Evolutionary conservation across 1,140 invertebrate genomes (phyloP).

Genomic region (Dinoponera quadriceps): DNA sequence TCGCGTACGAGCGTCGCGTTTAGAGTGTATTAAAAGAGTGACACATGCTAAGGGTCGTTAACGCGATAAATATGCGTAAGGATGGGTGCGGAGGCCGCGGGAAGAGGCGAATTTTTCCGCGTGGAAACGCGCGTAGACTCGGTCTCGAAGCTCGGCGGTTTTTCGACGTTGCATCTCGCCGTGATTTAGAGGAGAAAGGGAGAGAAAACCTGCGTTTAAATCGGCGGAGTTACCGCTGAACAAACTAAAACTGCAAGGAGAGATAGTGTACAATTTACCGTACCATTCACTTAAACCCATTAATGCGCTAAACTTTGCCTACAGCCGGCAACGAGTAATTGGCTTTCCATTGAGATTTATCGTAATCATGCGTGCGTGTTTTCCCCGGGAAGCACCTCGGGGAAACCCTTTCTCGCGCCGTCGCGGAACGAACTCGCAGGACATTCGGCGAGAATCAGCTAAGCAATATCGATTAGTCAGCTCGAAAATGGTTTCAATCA

Average conservation of each 20-base stretch:
- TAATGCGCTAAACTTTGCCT: conserved; percentile 69
- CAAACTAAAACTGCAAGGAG: conserved; percentile 65
- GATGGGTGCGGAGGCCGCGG: not conserved
- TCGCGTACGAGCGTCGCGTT: conserved; percentile 46
- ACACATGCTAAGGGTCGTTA: conserved; percentile 47
- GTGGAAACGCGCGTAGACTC: not conserved
- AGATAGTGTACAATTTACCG: conserved; percentile 72
- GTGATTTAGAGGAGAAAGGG: conserved; percentile 59
- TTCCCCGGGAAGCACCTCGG: conserved; percentile 24
- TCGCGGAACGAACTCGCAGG: conserved; percentile 39
- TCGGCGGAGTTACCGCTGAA: conserved; percentile 59
- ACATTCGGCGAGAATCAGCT: conserved; percentile 20
- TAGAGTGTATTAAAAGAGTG: conserved; percentile 66
- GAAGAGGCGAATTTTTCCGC: conserved; percentile 38
- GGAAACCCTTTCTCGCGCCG: conserved; percentile 40
- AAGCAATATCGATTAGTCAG: not conserved
- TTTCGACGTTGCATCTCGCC: conserved; percentile 24
- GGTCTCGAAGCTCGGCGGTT: too few relatives aligned
- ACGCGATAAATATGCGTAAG: conserved; percentile 59
- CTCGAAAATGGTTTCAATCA: not conserved
- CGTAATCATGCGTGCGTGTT: conserved; percentile 68
- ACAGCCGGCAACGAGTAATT: conserved; percentile 64
- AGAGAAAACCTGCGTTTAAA: too few relatives aligned
- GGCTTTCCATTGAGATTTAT: conserved; percentile 74
- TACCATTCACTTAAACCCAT: conserved; percentile 76